phyloP scores from a whole-genome alignment of 2,797 vertebrate genomes.

The Gymnoscopelus microlampas region DNA sequence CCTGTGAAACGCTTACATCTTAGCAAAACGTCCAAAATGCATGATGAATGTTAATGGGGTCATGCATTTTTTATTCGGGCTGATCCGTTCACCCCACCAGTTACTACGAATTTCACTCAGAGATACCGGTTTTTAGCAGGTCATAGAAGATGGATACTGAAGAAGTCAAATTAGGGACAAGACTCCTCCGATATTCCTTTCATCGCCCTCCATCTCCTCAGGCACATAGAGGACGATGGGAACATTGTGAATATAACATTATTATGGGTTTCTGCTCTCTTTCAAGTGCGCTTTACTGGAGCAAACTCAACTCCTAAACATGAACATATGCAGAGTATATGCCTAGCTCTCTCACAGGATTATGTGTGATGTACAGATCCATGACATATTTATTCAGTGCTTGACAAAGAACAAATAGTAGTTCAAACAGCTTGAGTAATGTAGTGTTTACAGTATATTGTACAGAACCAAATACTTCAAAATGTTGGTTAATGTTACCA shows the following conservation, averaged over 20 bases:
- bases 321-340: background rate
- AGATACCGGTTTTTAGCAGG: constrained; percentile 15
- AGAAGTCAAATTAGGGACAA: constrained; percentile 9
- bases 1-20: too few relatives aligned
- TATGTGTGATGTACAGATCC: background rate
- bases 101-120: constrained; percentile 9
- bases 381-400: background rate
- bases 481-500: background rate
- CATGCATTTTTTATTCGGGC: constrained; percentile 19
- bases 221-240: constrained; percentile 5
- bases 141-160: constrained; percentile 11
- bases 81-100: background rate
- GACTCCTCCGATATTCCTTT: constrained; percentile 12
- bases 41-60: constrained; percentile 1
- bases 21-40: constrained; percentile 4
- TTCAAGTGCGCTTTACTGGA: constrained; percentile 23
- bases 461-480: background rate
- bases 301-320: constrained; percentile 25
- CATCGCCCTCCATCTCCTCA: constrained; percentile 21
- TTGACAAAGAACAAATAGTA: background rate
- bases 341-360: background rate
- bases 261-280: constrained; percentile 14
- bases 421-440: background rate
- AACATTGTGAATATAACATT: background rate
- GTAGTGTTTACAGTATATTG: background rate